Conservation (phyloP, 2,888 invertebrate genomes). For the Patella ulyssiponensis region DNA sequence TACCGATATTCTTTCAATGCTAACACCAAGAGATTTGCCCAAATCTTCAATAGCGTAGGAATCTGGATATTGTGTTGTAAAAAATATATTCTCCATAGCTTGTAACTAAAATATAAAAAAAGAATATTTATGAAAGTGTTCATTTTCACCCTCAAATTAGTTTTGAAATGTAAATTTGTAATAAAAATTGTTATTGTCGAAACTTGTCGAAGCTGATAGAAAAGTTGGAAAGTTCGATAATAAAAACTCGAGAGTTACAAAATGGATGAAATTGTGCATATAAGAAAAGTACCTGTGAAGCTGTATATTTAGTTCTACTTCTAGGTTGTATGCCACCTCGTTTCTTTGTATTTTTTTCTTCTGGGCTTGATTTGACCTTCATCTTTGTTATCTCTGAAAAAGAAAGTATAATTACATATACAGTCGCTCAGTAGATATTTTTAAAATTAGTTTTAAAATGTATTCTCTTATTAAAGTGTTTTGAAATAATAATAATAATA, state of each 20-base stretch:
- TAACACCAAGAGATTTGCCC: background rate
- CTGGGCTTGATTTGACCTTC: background rate
- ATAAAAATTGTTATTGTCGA: too few species aligned
- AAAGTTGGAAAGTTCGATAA: too few species aligned
- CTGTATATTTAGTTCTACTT: background rate
- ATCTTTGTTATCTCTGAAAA: background rate
- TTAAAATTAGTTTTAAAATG: too few species aligned
- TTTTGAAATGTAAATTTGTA: too few species aligned
- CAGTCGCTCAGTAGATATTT: too few species aligned
- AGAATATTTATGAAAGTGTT: background rate
- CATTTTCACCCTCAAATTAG: too few species aligned
- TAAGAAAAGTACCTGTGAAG: background rate
- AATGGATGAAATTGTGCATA: too few species aligned
- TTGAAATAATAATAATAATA: too few species aligned
- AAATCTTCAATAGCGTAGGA: background rate
- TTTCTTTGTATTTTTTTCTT: background rate
- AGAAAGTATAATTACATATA: too few species aligned
- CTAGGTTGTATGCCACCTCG: slow-evolving; percentile 8
- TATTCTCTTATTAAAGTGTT: too few species aligned
- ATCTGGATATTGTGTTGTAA: background rate
- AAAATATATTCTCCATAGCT: background rate
- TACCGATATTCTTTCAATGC: background rate
- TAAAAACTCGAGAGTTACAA: too few species aligned
- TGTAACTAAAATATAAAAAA: background rate
- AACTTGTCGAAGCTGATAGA: too few species aligned